A percentile compares a stretch with the other conserved stretches of the same genome.
Conservation (phyloP, 2,797 vertebrate species). For the Myotis myotis region DNA sequence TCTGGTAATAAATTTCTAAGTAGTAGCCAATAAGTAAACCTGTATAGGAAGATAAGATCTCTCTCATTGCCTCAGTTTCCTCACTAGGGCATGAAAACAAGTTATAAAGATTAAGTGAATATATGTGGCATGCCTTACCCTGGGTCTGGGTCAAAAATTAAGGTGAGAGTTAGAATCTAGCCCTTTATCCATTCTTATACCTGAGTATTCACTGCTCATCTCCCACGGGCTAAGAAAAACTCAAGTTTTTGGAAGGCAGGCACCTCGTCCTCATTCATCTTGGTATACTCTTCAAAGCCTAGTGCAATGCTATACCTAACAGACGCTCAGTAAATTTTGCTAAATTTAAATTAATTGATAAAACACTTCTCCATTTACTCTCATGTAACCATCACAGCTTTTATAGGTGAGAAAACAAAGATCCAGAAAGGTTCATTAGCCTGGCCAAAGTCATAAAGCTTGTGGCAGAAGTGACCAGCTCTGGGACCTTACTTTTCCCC, state of each 20-base stretch:
- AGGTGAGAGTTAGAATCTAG: not conserved
- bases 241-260: not conserved
- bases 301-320: not conserved
- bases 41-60: not conserved
- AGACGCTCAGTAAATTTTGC: not conserved
- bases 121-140: not conserved
- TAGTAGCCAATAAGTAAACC: not conserved
- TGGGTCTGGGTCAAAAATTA: not conserved
- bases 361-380: not conserved
- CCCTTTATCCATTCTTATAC: not conserved
- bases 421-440: not conserved
- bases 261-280: not conserved
- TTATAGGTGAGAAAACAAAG: not conserved
- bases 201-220: not conserved
- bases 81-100: not conserved
- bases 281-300: not conserved
- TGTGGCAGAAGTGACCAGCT: not conserved
- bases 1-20: not conserved
- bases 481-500: not conserved
- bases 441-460: slow-evolving; percentile 19
- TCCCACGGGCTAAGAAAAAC: not conserved
- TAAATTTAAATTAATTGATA: not conserved
- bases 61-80: not conserved
- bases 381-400: not conserved
- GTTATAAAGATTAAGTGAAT: not conserved